Evolutionary conservation across 2,888 invertebrate genomes (phyloP), one percentile per base, ranked within the genome.

Genomic region (Drosophila anomalata): DNA sequence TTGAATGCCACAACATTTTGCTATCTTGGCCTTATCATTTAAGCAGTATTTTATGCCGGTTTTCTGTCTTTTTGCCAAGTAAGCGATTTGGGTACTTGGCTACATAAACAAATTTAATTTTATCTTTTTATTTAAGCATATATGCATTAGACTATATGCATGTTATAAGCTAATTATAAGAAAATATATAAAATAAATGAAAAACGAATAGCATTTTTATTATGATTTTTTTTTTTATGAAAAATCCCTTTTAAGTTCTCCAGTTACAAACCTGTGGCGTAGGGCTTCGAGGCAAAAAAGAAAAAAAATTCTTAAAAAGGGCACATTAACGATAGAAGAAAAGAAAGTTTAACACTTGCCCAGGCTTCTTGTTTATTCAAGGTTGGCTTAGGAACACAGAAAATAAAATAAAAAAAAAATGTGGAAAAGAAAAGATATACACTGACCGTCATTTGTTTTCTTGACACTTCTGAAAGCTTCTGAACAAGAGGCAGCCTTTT

Each of bases 361-460:
- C 62, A 69, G 57, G 46, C 62, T 20, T 17, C 48, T 26, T 26
- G 60, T 62, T 44, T 48, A 41, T 52, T 50, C 33, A 50, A 53
- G 52, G 47, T 76, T 56, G 59, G 42, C 54, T 56, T 70, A 67
- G 76, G 54, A 56, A 74, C 53, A 47, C 55, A 61, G 31, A 57
- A n/a, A 75, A 75, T 65, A 76, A 83, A 6, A 12, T 11, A 20
- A 11, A 8, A 42, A 9, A 17, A 17, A 17, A 42, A 11, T 42
- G 12, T 5, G 2, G 9, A 20, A 17, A 42, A 42, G 20, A 42
- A 42, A 42, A 20, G 20, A 17, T 20, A 22, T 22, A 44, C 12
- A 86, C 79, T 79, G 79, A 84, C 87, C 84, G 84, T 87, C 84
- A 84, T 84, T 84, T 84, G 87, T 87, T 84, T 84, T 87, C 79